Conservation (phyloP, 2,113 vertebrate genomes). For the Tragelaphus buxtoni region DNA sequence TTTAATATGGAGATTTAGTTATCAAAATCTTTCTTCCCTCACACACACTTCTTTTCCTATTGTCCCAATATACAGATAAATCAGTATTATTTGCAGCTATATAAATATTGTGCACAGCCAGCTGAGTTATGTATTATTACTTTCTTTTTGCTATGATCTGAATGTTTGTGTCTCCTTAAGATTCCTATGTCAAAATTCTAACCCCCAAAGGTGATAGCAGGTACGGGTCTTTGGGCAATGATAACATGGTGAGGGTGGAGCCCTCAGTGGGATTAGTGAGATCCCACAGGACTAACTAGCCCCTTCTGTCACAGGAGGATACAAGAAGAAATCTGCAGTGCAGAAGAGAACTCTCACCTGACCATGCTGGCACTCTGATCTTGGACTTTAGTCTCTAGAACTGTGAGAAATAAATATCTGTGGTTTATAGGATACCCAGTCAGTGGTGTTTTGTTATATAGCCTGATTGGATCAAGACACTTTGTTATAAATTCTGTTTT, state of each 20-base stretch:
- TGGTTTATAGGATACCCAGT: background rate
- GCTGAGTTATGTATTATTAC: background rate
- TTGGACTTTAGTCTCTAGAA: background rate
- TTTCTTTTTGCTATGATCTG: background rate
- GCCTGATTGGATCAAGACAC: background rate
- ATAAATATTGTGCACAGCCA: background rate
- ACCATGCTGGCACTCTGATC: background rate
- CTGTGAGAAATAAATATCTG: background rate
- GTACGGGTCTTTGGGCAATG: background rate
- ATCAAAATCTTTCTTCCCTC: background rate
- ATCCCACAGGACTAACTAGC: background rate
- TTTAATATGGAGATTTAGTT: background rate
- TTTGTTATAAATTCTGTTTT: slow-evolving; percentile 19
- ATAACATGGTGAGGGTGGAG: background rate
- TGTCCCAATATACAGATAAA: background rate
- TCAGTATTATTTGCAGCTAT: background rate
- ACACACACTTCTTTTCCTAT: background rate
- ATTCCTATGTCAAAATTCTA: background rate
- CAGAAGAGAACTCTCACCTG: background rate
- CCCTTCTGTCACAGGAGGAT: background rate
- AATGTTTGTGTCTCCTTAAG: background rate
- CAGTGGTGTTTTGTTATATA: background rate
- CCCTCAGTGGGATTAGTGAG: background rate
- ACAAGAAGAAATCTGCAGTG: background rate
- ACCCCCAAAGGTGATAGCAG: background rate